Conservation (phyloP, 2,797 vertebrate genomes). For the Rhodeus uyekii region DNA sequence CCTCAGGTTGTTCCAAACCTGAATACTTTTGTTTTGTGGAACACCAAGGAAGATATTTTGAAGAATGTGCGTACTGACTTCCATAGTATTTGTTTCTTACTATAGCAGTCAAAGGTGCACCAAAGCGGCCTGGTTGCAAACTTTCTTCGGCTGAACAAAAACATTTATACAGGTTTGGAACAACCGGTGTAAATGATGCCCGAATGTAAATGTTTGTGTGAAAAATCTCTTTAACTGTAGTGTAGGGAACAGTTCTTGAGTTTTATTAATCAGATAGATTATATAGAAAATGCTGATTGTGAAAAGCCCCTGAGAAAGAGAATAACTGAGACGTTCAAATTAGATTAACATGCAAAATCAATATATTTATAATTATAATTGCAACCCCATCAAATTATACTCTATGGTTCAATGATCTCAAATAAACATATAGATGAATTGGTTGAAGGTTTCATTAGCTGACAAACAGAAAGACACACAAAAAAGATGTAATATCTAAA, state of each 20-base stretch:
- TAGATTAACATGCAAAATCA: conserved; percentile 56
- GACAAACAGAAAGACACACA: conserved; percentile 34
- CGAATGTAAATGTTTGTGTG: too few species aligned
- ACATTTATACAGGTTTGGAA: too few species aligned
- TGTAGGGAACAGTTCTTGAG: conserved; percentile 49
- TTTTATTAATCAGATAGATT: conserved; percentile 28
- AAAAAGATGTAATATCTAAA: conserved; percentile 46
- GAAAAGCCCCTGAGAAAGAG: conserved; percentile 60
- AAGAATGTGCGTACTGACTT: too few species aligned
- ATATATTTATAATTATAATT: conserved; percentile 4
- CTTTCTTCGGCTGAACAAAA: too few species aligned
- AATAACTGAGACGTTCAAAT: conserved; percentile 50
- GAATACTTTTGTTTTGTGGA: too few species aligned
- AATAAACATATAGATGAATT: conserved; percentile 11
- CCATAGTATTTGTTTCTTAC: too few species aligned
- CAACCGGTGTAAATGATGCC: too few species aligned
- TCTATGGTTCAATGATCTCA: conserved; percentile 26
- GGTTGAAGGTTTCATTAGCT: conserved; percentile 37
- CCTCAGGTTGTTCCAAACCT: too few species aligned
- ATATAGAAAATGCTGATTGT: conserved; percentile 39
- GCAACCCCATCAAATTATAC: conserved; percentile 18
- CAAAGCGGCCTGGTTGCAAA: too few species aligned
- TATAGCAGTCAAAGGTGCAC: too few species aligned
- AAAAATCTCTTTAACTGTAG: too few species aligned
- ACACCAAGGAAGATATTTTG: too few species aligned